phyloP scores from a whole-genome alignment of 2,797 vertebrate species.

The Poecilia gillii region DNA sequence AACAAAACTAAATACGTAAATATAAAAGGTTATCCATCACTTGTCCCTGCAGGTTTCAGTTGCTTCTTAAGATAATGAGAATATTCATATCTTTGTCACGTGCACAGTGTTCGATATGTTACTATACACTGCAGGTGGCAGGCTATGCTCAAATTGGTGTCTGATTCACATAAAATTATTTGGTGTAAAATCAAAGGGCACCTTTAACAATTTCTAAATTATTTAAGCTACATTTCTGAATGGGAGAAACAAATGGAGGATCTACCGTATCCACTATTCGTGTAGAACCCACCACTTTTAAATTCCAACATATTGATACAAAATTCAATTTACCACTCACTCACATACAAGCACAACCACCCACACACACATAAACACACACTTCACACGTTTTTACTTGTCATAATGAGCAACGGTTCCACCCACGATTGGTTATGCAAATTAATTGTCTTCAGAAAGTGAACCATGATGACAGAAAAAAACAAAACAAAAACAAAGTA shows the following conservation, averaged over 20 bases:
- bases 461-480: constrained; percentile 51
- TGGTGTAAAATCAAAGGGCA: neutral
- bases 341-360: neutral
- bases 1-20: neutral
- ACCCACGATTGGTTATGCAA: constrained; percentile 28
- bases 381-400: constrained; percentile 4
- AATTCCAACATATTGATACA: neutral
- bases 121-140: neutral
- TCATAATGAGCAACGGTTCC: constrained; percentile 26
- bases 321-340: neutral
- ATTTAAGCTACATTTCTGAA: neutral
- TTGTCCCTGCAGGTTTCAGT: neutral
- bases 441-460: constrained; percentile 35
- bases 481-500: constrained; percentile 38
- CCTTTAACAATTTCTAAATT: neutral
- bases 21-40: too few species aligned
- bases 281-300: neutral
- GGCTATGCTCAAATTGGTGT: neutral
- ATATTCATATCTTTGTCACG: neutral
- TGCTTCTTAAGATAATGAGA: neutral
- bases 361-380: neutral
- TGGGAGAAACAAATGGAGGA: neutral
- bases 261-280: neutral
- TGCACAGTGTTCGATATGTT: neutral
- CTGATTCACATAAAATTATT: neutral